These are phyloP conservation scores for Montipora capitata DNA, from an alignment of 92 coral and sea anemone genomes.

Conservation along the genomic window DNA sequence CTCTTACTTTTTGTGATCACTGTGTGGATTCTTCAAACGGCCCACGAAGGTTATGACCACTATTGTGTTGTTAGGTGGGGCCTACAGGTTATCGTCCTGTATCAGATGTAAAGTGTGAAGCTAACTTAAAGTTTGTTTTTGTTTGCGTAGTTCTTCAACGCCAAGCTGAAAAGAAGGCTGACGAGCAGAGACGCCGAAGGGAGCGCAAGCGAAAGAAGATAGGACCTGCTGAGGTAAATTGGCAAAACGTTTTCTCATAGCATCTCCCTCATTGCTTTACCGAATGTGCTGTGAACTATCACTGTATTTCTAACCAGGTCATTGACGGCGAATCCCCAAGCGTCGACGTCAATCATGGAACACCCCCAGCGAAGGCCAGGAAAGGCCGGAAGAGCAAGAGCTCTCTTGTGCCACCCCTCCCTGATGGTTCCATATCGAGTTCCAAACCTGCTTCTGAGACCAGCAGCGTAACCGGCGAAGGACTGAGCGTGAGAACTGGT, in stretches of 20 bases:
- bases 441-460: slow-evolving; percentile 92
- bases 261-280: no score
- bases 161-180: slow-evolving; percentile 99
- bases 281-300: neutral
- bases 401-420: slow-evolving; percentile 92
- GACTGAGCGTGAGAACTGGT: slow-evolving; percentile 66
- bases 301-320: neutral
- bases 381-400: slow-evolving; percentile 98
- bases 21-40: no score
- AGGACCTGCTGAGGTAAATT: slow-evolving; percentile 75
- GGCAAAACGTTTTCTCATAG: no score
- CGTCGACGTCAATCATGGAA: slow-evolving; percentile 29
- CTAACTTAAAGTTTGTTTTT: neutral
- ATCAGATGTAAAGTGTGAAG: no score
- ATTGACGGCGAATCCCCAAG: slow-evolving; percentile 20
- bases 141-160: slow-evolving; percentile 81
- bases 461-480: slow-evolving; percentile 92
- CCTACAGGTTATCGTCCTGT: no score
- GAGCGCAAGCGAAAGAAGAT: slow-evolving; percentile 94
- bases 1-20: no score
- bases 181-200: slow-evolving; percentile 94
- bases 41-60: no score
- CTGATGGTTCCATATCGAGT: slow-evolving; percentile 82
- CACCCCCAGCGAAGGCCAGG: slow-evolving; percentile 92
- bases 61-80: no score